phyloP scores from a whole-genome alignment of 1,140 invertebrate species.

The Rhopalosiphum padi region DNA sequence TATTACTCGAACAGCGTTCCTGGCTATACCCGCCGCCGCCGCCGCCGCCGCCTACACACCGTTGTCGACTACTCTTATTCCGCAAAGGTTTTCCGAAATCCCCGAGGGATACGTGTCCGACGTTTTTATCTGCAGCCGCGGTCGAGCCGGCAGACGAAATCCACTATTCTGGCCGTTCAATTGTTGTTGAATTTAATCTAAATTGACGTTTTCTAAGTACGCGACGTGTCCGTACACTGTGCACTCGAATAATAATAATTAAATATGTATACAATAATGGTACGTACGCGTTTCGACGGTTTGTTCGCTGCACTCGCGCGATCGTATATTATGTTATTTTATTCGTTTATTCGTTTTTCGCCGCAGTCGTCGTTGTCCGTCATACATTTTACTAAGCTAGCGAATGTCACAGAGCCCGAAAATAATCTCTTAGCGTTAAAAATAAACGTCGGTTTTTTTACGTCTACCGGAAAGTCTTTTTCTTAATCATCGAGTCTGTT shows the following conservation, averaged over 20 bases:
- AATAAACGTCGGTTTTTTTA: no score
- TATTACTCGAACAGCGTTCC: not conserved
- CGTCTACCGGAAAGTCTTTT: not conserved
- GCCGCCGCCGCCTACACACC: no score
- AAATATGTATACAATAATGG: not conserved
- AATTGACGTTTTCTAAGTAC: not conserved
- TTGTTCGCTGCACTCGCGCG: no score
- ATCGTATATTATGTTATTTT: no score
- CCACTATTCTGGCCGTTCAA: slow-evolving; percentile 3
- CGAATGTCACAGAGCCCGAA: no score
- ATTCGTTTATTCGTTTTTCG: no score
- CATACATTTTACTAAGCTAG: no score
- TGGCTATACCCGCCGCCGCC: no score
- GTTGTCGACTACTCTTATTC: not conserved
- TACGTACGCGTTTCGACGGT: no score
- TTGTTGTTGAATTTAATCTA: not conserved
- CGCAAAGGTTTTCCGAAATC: slow-evolving; percentile 1
- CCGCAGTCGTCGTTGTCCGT: no score
- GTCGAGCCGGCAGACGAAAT: not conserved
- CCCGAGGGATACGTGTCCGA: slow-evolving; percentile 8
- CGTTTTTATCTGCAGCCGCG: not conserved
- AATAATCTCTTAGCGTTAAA: no score
- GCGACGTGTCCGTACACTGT: no score
- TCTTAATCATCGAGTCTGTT: not conserved
- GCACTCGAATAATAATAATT: not conserved